Evolutionary conservation across 2,888 invertebrate genomes (phyloP).

Genomic region (Plutella xylostella): DNA sequence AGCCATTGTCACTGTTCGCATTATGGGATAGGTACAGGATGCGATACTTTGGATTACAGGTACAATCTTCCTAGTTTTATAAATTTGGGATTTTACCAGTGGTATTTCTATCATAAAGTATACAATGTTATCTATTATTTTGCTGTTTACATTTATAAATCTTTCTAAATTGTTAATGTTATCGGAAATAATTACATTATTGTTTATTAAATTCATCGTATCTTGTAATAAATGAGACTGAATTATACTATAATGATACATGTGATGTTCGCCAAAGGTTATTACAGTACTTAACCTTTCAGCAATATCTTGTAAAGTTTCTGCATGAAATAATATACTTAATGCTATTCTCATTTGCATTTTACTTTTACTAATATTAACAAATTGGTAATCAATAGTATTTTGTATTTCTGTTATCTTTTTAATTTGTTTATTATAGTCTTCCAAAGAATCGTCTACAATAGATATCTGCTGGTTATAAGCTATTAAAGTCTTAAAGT

Average conservation of each 20-base stretch:
- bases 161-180: slow-evolving; percentile 9
- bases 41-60: slow-evolving; percentile 12
- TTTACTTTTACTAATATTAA: too few relatives aligned
- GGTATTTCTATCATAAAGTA: slow-evolving; percentile 12
- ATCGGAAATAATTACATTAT: not conserved
- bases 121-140: slow-evolving; percentile 5
- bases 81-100: slow-evolving; percentile 10
- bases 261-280: slow-evolving; percentile 13
- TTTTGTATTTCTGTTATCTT: slow-evolving; percentile 8
- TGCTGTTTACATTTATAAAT: slow-evolving; percentile 6
- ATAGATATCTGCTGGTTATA: slow-evolving; percentile 8
- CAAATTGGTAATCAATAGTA: slow-evolving; percentile 5
- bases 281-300: slow-evolving; percentile 13
- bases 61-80: slow-evolving; percentile 13
- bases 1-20: slow-evolving; percentile 10
- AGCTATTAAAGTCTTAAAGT: slow-evolving; percentile 5
- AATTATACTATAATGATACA: slow-evolving; percentile 15
- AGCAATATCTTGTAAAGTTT: slow-evolving; percentile 10
- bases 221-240: too few relatives aligned
- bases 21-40: slow-evolving; percentile 12
- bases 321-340: slow-evolving; percentile 13
- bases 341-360: slow-evolving; percentile 9
- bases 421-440: slow-evolving; percentile 13
- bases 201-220: not conserved
- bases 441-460: slow-evolving; percentile 9